Conservation (phyloP, 2,888 invertebrate genomes). For the Lingula anatina region DNA sequence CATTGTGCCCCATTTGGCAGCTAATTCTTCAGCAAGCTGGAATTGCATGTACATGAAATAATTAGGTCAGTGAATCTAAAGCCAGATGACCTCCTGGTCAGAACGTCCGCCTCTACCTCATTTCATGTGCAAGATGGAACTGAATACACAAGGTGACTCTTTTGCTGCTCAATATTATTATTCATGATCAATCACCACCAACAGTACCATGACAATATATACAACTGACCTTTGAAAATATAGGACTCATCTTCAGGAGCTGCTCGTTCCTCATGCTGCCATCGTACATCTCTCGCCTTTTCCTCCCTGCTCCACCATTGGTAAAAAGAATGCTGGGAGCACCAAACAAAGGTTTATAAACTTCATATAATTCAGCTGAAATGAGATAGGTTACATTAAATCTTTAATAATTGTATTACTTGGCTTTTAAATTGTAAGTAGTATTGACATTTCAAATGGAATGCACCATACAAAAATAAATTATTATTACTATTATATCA, state of each 20-base stretch:
- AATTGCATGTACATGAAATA: constrained; percentile 5
- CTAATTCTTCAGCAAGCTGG: constrained; percentile 35
- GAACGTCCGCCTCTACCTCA: background rate
- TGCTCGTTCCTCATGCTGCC: constrained; percentile 24
- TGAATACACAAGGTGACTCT: background rate
- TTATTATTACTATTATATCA: constrained; percentile 6
- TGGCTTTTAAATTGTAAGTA: background rate
- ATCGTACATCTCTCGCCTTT: constrained; percentile 30
- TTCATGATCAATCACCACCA: background rate
- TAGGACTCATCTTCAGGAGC: constrained; percentile 15
- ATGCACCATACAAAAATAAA: too few relatives aligned
- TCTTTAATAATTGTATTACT: background rate
- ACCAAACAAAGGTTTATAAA: constrained; percentile 38
- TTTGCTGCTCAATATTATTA: background rate
- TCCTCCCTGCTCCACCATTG: constrained; percentile 37
- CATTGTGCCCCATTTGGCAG: constrained; percentile 31
- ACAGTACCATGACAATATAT: background rate
- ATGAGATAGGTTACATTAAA: constrained; percentile 6
- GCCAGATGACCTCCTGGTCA: background rate
- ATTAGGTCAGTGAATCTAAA: background rate
- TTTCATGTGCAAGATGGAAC: background rate
- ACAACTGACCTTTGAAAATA: constrained; percentile 25
- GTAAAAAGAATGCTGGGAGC: constrained; percentile 30
- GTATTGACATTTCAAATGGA: background rate
- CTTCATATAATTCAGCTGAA: constrained; percentile 31